A percentile compares a stretch with the other conserved stretches of the same genome.
These are phyloP conservation scores for Tiaroga cobitis DNA, from an alignment of 2,797 vertebrate species.

Conservation along the genomic window DNA sequence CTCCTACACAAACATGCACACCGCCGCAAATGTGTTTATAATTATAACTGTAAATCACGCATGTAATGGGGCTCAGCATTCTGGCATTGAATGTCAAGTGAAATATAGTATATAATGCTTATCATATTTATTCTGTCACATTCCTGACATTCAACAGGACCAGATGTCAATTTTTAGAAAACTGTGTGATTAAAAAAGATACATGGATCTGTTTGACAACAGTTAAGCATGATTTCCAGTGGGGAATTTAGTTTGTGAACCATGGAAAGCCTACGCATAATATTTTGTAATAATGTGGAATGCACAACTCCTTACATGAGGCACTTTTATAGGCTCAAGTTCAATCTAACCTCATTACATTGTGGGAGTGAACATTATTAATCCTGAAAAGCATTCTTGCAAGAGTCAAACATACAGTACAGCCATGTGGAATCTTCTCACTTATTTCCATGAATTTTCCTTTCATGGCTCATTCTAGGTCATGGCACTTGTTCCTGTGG, in stretches of 20 bases:
- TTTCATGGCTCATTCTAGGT: slow-evolving; percentile 72
- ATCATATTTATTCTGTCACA: slow-evolving; percentile 38
- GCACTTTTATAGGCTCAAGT: slow-evolving; percentile 40
- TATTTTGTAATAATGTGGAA: slow-evolving; percentile 40
- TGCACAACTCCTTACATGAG: slow-evolving; percentile 27
- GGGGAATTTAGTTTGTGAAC: slow-evolving; percentile 22
- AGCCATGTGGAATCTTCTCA: background rate
- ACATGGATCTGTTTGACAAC: slow-evolving; percentile 43
- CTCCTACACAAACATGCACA: background rate
- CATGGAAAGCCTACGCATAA: slow-evolving; percentile 13
- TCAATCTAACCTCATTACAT: slow-evolving; percentile 37
- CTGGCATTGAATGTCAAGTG: background rate
- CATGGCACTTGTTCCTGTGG: slow-evolving; percentile 94
- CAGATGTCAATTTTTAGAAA: slow-evolving; percentile 48
- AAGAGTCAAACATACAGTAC: background rate
- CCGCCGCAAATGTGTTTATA: background rate
- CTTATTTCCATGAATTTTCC: slow-evolving; percentile 15
- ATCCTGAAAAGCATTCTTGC: slow-evolving; percentile 18
- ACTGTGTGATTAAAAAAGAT: background rate
- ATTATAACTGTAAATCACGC: background rate
- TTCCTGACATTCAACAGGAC: slow-evolving; percentile 32
- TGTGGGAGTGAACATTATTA: background rate
- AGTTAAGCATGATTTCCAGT: background rate
- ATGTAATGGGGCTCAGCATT: slow-evolving; percentile 18
- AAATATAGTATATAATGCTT: slow-evolving; percentile 13